Conservation (phyloP, 2,113 vertebrate species). For the Leucopsar rothschildi region DNA sequence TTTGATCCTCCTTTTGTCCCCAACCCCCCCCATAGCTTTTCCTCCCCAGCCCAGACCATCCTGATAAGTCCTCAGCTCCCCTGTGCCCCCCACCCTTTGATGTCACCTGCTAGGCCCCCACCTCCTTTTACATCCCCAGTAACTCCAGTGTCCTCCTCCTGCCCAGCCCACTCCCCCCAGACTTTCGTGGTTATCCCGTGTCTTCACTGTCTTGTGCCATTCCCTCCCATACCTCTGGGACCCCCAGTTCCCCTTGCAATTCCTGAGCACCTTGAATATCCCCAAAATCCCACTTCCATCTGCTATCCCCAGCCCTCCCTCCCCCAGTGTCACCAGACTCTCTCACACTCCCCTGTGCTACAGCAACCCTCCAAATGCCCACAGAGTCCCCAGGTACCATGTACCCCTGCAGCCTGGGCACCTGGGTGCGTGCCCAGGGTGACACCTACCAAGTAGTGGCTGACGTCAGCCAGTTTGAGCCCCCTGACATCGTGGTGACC, state of each 20-base stretch:
- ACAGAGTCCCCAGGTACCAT: slow-evolving; percentile 36
- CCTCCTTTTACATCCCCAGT: neutral
- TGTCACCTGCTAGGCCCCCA: neutral
- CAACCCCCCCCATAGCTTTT: too few species aligned
- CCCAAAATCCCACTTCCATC: neutral
- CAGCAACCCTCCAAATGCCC: neutral
- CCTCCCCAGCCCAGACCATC: neutral
- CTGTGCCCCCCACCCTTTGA: neutral
- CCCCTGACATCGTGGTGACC: slow-evolving; percentile 81
- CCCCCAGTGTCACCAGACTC: neutral
- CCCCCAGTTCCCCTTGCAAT: neutral
- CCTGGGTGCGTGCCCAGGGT: slow-evolving; percentile 55
- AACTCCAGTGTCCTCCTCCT: neutral
- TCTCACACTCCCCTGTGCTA: too few species aligned
- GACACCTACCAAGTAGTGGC: slow-evolving; percentile 79
- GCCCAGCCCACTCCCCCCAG: too few species aligned
- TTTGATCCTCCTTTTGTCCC: neutral
- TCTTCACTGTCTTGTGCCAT: neutral
- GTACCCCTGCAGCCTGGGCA: slow-evolving; percentile 63
- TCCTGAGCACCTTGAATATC: neutral
- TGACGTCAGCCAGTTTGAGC: slow-evolving; percentile 83
- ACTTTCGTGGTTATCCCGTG: neutral
- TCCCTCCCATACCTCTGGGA: neutral
- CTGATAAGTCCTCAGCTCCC: neutral
- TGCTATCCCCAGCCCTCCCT: too few species aligned